Evolutionary conservation across 2,797 vertebrate genomes (phyloP).

Genomic region (Hippoglossus hippoglossus): DNA sequence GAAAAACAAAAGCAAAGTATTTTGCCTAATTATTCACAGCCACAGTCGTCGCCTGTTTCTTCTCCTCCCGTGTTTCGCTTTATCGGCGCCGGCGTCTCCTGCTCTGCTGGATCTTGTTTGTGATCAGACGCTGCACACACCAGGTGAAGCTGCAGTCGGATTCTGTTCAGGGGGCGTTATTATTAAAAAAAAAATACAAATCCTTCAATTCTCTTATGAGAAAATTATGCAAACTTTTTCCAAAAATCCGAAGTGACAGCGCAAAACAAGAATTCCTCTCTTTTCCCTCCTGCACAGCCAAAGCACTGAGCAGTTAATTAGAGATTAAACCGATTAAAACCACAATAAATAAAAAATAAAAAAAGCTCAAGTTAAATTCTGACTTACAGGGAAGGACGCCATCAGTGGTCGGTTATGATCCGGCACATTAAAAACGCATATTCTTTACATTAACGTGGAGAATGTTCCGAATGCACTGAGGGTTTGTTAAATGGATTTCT

Average conservation of each 20-base stretch:
- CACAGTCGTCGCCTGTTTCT: slow-evolving; percentile 34
- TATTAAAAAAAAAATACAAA: not conserved
- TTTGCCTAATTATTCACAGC: slow-evolving; percentile 73
- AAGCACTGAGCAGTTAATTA: not conserved
- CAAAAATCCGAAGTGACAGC: too few relatives aligned
- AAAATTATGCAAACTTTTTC: not conserved
- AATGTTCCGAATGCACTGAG: slow-evolving; percentile 16
- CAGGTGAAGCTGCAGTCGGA: too few relatives aligned
- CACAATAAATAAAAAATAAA: not conserved
- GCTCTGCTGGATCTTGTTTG: too few relatives aligned
- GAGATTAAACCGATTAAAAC: not conserved
- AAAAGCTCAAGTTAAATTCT: not conserved
- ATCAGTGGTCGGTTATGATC: slow-evolving; percentile 9
- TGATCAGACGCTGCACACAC: too few relatives aligned
- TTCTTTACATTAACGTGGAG: slow-evolving; percentile 43
- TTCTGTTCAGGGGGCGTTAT: too few relatives aligned
- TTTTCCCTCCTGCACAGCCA: not conserved
- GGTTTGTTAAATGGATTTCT: slow-evolving; percentile 46
- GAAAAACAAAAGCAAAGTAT: slow-evolving; percentile 72
- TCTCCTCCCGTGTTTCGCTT: slow-evolving; percentile 1
- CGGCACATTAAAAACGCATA: slow-evolving; percentile 51
- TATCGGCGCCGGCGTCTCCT: not conserved
- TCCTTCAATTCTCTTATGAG: too few relatives aligned
- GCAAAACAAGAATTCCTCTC: not conserved
- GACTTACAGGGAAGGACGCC: slow-evolving; percentile 34